Evolutionary conservation across 1,140 invertebrate genomes (phyloP), one percentile per base, ranked within the genome.

Genomic region (Trissolcus basalis): DNA sequence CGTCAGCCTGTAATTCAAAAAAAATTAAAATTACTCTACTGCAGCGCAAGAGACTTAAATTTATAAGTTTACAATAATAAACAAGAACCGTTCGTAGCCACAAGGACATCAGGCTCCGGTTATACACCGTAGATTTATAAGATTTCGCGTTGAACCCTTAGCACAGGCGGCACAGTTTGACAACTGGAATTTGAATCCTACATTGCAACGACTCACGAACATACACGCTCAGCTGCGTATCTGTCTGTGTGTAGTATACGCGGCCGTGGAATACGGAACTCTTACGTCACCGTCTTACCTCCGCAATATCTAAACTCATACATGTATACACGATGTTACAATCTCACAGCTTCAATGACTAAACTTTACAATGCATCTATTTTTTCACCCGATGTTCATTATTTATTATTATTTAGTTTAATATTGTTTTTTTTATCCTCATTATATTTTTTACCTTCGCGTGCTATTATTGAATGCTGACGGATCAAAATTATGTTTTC

Each of bases 91-190:
- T 58, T 61, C 49, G 48, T 43, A 60, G 65, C 55, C 59, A 60
- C 76, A 78, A 78, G 76, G 76, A 78, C 76, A 65, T 73, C 69
- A 73, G 69, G 64, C 75, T 73, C 49, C 43, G 49, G 48, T 69
- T 27, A 77, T 64, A 64, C 68, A 69, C 48, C 45, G 59, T 47
- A 73, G 69, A 78, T 78, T 78, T 78, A 78, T 78, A 71, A 59
- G 69, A 65, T 77, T 73, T 77, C 63, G 69, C 64, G 69, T 68
- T 64, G 39, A 69, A 77, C 47, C 69, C 69, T 59, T 73, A 69
- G 60, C 74, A 68, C 65, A n/a, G n/a, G 60, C 67, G 61, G 63
- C 58, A 72, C 68, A 51, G 56, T 71, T 72, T 51, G 63, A 51
- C 68, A 72, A 50, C 65, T 67, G 53, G 56, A 60, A 77, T 77